These are phyloP conservation scores for Brachycybe producta DNA, from an alignment of 2,888 invertebrate species.

Conservation along the genomic window DNA sequence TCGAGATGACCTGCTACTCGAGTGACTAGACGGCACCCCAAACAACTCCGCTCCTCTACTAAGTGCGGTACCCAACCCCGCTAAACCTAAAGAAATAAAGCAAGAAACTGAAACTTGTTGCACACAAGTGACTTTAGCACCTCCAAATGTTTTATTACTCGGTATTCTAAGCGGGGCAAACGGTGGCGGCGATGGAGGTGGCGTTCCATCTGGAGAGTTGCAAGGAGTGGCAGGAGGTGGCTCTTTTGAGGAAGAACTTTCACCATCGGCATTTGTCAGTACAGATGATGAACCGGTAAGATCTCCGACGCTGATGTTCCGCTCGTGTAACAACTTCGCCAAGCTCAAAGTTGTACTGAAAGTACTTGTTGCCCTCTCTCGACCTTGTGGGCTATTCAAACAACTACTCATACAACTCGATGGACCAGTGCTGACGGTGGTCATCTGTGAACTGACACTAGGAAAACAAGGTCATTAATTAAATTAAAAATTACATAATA, in stretches of 20 bases:
- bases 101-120: not conserved
- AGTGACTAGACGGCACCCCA: slow-evolving; percentile 21
- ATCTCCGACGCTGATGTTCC: slow-evolving; percentile 60
- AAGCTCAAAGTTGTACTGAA: slow-evolving; percentile 60
- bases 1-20: not conserved
- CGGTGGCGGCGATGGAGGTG: slow-evolving; percentile 32
- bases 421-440: slow-evolving; percentile 17
- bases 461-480: no score
- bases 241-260: slow-evolving; percentile 33
- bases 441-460: slow-evolving; percentile 7
- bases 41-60: slow-evolving; percentile 49
- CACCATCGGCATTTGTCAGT: not conserved
- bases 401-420: slow-evolving; percentile 17
- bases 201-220: slow-evolving; percentile 61
- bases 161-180: slow-evolving; percentile 40
- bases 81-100: slow-evolving; percentile 12
- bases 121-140: no score
- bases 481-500: no score
- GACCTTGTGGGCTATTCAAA: slow-evolving; percentile 22
- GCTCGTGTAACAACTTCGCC: slow-evolving; percentile 61
- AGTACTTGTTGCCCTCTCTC: slow-evolving; percentile 40
- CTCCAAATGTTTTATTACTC: slow-evolving; percentile 41
- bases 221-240: slow-evolving; percentile 72
- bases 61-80: not conserved
- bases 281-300: slow-evolving; percentile 38